Conservation (phyloP, 1,140 invertebrate genomes). For the Cherax destructor region DNA sequence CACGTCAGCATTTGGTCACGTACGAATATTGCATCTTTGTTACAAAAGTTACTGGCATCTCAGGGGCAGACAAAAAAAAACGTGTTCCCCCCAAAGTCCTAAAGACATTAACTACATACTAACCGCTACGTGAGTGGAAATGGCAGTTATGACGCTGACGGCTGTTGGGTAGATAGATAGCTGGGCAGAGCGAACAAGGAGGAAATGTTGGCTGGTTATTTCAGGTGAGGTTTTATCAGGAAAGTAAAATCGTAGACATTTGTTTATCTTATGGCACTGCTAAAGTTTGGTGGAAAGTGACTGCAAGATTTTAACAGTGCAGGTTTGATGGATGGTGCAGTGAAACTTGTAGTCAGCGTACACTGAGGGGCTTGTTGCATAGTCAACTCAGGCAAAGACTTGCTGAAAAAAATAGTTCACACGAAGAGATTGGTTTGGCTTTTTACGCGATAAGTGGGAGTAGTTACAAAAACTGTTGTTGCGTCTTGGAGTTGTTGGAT, state of each 20-base stretch:
- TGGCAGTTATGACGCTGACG: constrained; percentile 15
- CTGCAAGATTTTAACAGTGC: not conserved
- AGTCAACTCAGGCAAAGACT: not conserved
- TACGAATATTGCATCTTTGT: not conserved
- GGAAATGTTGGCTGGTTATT: not conserved
- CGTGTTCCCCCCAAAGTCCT: not conserved
- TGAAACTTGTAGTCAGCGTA: not conserved
- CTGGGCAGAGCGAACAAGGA: not conserved
- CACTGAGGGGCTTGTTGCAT: not conserved
- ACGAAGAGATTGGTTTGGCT: not conserved
- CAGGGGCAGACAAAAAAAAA: not conserved
- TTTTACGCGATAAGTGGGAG: not conserved
- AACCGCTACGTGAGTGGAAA: not conserved
- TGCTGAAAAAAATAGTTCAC: not conserved
- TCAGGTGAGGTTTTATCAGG: not conserved
- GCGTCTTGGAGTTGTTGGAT: not conserved
- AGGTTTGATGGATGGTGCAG: not conserved
- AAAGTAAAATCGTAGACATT: no score
- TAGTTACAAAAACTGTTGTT: not conserved
- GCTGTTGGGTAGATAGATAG: not conserved
- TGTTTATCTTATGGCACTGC: no score
- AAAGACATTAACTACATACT: not conserved
- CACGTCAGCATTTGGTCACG: no score
- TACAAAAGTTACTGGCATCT: not conserved
- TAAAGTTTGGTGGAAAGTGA: not conserved